phyloP scores from a whole-genome alignment of 2,113 vertebrate genomes.

The Chrysochloris asiatica region DNA sequence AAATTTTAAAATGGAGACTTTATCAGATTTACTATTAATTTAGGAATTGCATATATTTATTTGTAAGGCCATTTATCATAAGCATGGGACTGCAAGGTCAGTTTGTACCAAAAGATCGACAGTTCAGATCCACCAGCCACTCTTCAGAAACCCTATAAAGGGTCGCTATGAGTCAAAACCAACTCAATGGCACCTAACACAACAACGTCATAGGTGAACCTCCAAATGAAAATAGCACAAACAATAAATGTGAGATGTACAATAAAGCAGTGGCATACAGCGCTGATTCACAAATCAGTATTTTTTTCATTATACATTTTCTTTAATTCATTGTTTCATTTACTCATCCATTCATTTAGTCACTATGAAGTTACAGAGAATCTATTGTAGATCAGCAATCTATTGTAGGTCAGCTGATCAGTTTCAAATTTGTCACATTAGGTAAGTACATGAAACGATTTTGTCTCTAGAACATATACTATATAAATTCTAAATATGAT shows the following conservation, averaged over 20 bases:
- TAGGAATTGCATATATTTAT: neutral
- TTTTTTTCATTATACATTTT: constrained; percentile 9
- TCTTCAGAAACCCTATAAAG: too few relatives aligned
- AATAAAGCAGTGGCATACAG: neutral
- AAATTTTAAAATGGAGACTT: rapidly evolving
- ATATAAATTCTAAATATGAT: neutral
- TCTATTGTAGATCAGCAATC: neutral
- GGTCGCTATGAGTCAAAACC: too few relatives aligned
- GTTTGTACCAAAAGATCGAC: too few relatives aligned
- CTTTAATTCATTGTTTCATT: constrained; percentile 2
- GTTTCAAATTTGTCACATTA: constrained; percentile 12
- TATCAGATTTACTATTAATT: neutral
- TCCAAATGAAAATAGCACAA: constrained; percentile 64
- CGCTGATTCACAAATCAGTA: neutral
- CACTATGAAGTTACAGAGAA: neutral
- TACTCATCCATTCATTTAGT: neutral
- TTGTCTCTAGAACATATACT: neutral
- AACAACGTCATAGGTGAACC: constrained; percentile 23
- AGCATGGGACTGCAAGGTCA: too few relatives aligned
- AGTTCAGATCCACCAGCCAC: too few relatives aligned
- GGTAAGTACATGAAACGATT: neutral
- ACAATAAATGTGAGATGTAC: neutral
- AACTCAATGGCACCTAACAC: too few relatives aligned
- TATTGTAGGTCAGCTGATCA: neutral
- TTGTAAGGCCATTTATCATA: neutral